Evolutionary conservation across 2,113 vertebrate species (phyloP), one percentile per base, ranked within the genome.

Genomic region (Phycodurus eques): DNA sequence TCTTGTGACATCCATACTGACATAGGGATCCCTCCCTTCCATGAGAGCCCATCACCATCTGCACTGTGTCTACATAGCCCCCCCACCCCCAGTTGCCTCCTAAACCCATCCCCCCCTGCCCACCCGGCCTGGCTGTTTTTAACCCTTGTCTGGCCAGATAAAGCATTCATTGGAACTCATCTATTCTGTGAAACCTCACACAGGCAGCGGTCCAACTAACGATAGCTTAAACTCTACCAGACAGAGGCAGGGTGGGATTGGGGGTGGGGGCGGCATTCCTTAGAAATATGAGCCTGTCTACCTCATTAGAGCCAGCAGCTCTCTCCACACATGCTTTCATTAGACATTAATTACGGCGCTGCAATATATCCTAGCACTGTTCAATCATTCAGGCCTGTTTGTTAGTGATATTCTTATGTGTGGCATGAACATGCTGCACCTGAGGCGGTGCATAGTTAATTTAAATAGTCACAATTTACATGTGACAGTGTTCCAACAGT

Each of bases 81-180:
- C 80, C 75, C 20, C 67, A 77, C 82, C 81, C 79, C 76, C 74
- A 70, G 73, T 83, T 80, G 80, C 81, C 73, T 79, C 75, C 64
- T 51, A 74, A 43, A 73, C 88, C 90, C 89, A 84, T 83, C 90
- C 87, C 88, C 85, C 88, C 61, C 77, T 78, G 43, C 31, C 68
- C 71, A 75, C 70, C 72, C 69, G 73, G 67, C 72, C 79, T 35
- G 71, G 79, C 80, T 85, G 72, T 72, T 82, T 72, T 88, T 91
- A 91, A 89, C 85, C 85, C 87, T 83, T 78, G 46, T 79, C 70
- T 78, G 67, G 66, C 81, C 76, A 79, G 75, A 83, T 78, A 78
- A 84, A 46, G 33, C 73, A 83, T 81, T 85, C 72, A 82, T 69
- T 44, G 46, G 59, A 84, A 82, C 81, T 73, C 61, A 75, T 70